phyloP scores from a whole-genome alignment of 2,797 vertebrate genomes.

The Phoebastria nigripes region DNA sequence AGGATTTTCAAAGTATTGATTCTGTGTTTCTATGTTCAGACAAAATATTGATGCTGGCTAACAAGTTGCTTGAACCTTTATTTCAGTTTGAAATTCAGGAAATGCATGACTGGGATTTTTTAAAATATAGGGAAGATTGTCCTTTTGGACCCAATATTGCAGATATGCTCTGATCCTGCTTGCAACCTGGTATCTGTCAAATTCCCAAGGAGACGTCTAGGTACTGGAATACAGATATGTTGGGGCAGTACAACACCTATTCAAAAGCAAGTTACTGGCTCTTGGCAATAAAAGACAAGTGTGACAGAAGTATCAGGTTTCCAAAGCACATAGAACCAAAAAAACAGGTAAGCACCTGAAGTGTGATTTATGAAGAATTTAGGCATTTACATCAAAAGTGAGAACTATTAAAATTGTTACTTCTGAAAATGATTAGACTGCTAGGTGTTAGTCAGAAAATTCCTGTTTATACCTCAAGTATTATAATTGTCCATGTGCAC shows the following conservation, averaged over 20 bases:
- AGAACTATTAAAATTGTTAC: neutral
- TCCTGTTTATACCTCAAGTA: neutral
- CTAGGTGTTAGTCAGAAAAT: neutral
- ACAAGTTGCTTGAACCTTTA: neutral
- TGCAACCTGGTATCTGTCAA: neutral
- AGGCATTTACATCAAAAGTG: neutral
- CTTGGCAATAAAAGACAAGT: neutral
- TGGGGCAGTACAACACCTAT: neutral
- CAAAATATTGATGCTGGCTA: neutral
- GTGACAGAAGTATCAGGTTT: neutral
- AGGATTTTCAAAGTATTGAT: neutral
- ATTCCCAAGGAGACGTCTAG: neutral
- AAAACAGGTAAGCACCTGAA: neutral
- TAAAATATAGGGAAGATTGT: neutral
- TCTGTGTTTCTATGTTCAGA: neutral
- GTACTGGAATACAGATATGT: neutral
- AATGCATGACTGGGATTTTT: neutral
- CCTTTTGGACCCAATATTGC: neutral
- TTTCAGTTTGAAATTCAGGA: neutral
- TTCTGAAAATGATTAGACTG: neutral
- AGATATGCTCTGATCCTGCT: neutral
- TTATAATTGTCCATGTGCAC: neutral
- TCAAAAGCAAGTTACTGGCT: neutral
- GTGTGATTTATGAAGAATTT: neutral
- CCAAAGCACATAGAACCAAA: neutral